Evolutionary conservation across 2,797 vertebrate species (phyloP).

Genomic region (Scolopax rusticola): DNA sequence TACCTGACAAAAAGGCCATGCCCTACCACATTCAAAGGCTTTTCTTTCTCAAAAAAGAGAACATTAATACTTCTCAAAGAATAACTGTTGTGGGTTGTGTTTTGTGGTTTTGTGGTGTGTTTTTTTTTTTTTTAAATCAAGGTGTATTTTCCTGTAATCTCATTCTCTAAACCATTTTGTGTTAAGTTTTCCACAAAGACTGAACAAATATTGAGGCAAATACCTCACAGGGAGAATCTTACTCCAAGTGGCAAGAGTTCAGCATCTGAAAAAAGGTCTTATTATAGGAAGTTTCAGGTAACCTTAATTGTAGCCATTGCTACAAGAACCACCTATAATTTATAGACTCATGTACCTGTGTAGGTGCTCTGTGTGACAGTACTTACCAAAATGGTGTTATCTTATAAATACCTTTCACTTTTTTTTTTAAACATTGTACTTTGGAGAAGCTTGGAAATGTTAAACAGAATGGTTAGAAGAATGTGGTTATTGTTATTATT

Average conservation of each 20-base stretch:
- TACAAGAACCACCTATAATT: background rate
- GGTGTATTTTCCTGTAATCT: background rate
- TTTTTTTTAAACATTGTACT: background rate
- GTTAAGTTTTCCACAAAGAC: background rate
- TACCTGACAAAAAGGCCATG: background rate
- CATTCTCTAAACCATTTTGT: background rate
- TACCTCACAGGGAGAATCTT: background rate
- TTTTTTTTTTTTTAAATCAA: background rate
- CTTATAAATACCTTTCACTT: background rate
- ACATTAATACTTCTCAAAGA: background rate
- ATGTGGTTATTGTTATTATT: background rate
- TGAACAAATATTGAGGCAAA: background rate
- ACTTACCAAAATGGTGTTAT: background rate
- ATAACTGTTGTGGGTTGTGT: background rate
- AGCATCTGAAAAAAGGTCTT: background rate
- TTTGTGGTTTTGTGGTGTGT: too few species aligned
- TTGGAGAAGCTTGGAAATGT: background rate
- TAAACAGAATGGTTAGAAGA: background rate
- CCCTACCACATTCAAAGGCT: background rate
- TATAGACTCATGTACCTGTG: background rate
- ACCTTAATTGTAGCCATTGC: constrained; percentile 4
- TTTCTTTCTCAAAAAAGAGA: background rate
- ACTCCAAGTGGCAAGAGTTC: background rate
- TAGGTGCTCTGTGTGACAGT: background rate
- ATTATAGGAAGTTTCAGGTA: background rate